Evolutionary conservation across 2,797 vertebrate genomes (phyloP).

Genomic region (Pipistrellus pipistrellus): DNA sequence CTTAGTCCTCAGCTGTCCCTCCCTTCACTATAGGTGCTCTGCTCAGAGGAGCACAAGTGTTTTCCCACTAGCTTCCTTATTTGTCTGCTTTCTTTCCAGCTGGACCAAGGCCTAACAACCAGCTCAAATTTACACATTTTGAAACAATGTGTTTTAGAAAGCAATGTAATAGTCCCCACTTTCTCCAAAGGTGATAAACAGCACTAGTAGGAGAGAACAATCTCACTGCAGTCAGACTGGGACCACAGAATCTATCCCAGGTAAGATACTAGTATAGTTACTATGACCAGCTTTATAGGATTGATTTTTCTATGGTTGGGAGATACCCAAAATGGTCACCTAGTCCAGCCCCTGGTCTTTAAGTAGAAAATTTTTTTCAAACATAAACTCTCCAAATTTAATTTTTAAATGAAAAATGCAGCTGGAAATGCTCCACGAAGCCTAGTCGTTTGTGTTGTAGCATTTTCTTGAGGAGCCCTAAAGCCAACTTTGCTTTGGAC

Average conservation of each 20-base stretch:
- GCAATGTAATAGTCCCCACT: neutral
- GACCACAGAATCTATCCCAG: neutral
- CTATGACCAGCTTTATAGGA: neutral
- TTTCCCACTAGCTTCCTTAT: neutral
- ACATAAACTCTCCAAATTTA: constrained; percentile 37
- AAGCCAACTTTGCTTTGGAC: constrained; percentile 55
- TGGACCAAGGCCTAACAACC: neutral
- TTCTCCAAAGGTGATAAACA: neutral
- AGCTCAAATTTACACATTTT: neutral
- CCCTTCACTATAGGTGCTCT: neutral
- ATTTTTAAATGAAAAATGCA: constrained; percentile 58
- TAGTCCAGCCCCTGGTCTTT: neutral
- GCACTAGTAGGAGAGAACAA: neutral
- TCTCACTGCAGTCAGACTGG: neutral
- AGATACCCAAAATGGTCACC: neutral
- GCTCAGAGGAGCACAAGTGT: neutral
- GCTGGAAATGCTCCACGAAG: neutral
- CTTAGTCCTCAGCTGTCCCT: neutral
- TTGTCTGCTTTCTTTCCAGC: neutral
- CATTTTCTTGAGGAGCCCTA: neutral
- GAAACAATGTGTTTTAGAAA: constrained; percentile 53
- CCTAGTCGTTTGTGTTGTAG: constrained; percentile 45
- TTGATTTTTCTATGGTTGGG: neutral
- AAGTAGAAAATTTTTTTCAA: constrained; percentile 36
- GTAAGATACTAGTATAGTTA: neutral